Evolutionary conservation across 2,888 invertebrate species (phyloP).

Genomic region (Nezara viridula): DNA sequence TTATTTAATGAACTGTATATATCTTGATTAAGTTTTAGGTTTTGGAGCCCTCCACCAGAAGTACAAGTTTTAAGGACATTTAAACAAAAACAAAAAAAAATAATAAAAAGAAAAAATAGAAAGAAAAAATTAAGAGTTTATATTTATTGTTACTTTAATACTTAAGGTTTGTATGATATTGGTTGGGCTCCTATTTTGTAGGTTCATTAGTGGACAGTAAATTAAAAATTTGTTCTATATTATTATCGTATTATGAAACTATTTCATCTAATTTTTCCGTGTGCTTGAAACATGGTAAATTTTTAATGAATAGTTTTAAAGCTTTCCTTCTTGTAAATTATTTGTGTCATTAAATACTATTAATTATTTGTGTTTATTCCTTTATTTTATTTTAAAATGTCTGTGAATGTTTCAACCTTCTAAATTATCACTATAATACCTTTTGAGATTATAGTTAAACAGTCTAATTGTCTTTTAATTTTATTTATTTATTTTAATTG

Average conservation of each 20-base stretch:
- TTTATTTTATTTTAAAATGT: background rate
- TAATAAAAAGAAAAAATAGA: no score
- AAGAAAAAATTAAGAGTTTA: no score
- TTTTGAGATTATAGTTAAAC: no score
- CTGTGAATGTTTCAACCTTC: background rate
- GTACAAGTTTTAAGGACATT: conserved; percentile 32
- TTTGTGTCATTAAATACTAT: conserved; percentile 58
- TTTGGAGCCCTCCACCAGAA: conserved; percentile 47
- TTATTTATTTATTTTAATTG: no score
- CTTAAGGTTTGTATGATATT: conserved; percentile 23
- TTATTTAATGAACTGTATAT: conserved; percentile 47
- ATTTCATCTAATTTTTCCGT: conserved; percentile 29
- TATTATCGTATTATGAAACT: conserved; percentile 15
- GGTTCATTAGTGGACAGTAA: conserved; percentile 49
- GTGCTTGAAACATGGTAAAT: background rate
- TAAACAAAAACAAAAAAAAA: background rate
- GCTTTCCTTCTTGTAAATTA: conserved; percentile 57
- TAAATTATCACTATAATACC: no score
- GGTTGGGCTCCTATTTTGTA: conserved; percentile 50
- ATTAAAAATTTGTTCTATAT: conserved; percentile 51
- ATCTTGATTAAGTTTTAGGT: conserved; percentile 28
- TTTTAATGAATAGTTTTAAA: conserved; percentile 38
- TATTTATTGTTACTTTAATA: conserved; percentile 49
- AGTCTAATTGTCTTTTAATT: no score
- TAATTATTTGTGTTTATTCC: conserved; percentile 26